Evolutionary conservation across 2,797 vertebrate genomes (phyloP).

Genomic region (Pantherophis vulpinus): DNA sequence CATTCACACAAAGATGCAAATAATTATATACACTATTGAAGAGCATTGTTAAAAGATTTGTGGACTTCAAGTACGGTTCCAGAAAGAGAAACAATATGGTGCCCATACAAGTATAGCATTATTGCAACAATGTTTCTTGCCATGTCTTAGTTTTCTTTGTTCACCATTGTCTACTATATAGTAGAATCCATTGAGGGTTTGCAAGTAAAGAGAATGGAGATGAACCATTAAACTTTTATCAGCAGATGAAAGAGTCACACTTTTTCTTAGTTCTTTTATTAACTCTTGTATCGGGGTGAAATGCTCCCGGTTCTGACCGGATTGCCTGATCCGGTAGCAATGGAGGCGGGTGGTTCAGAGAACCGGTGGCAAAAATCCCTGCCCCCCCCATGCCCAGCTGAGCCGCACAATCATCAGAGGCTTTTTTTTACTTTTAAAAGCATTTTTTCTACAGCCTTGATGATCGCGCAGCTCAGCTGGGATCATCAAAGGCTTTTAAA

Average conservation of each 20-base stretch:
- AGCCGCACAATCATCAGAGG: too few species aligned
- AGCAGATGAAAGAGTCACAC: background rate
- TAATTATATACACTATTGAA: background rate
- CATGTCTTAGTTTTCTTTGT: background rate
- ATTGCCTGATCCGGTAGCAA: too few species aligned
- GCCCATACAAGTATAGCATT: background rate
- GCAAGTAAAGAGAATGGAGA: background rate
- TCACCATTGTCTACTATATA: background rate
- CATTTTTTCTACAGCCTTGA: too few species aligned
- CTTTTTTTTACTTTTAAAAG: too few species aligned
- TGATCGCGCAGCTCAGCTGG: too few species aligned
- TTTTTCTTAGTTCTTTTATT: background rate
- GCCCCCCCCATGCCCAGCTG: too few species aligned
- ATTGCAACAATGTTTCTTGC: background rate
- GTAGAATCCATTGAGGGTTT: background rate
- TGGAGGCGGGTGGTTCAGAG: too few species aligned
- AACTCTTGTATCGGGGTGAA: background rate
- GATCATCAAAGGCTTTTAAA: too few species aligned
- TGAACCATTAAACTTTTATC: background rate
- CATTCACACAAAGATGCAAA: background rate
- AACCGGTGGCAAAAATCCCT: too few species aligned
- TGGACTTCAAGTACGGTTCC: background rate
- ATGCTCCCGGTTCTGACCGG: too few species aligned
- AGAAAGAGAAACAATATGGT: background rate
- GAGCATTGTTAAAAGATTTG: background rate